Base-by-base conservation (phyloP, 1,140 invertebrate species). In the Oedothorax gibbosus region DNA sequence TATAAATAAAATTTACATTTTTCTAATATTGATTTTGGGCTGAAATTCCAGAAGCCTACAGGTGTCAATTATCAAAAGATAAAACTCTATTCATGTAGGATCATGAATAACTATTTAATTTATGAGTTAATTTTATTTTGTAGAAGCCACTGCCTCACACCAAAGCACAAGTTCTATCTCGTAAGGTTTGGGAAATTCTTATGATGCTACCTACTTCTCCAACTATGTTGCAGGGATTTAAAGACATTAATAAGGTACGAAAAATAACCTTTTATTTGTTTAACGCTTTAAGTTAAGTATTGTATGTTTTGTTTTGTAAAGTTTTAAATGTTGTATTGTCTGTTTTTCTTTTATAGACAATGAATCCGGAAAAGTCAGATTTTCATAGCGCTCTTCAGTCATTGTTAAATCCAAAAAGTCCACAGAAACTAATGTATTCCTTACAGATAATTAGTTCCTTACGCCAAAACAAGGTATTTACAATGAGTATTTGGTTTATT, bases 361-460 rank as follows among this genome's bases (percentile, higher is more conserved):
- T 57, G 7, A 53, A 75, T 15, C 65, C 69, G 14, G 57, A 18
- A 86, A 86, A 82, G 2, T 60, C 57, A 10, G 15, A 57, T 68
- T 56, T 35, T 8, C 79, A 78, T 14, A 73, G 35, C 15, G 21
- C 51, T 12, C 96, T 90, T 86, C 92, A 93, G 35, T 93, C 95
- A 87, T 89, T 98, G 0, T 91, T 98, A 0, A 95, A 97, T 90
- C 95, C 96, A 0, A 93, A 93, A 2, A 96, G 95, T 90, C 94
- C 96, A 0, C 96, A 98, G 89, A 97, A 97, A 89, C 92, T 98
- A 65, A 97, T 98, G 95, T 98, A 98, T 89, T 97, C 96, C 0
- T 89, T 98, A 62, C 96, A 98, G 88, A 97, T 98, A 78, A 95
- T 98, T 2, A 96, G 98, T 88, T 93, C 93, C 15, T 88, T 95